Evolutionary conservation across 2,888 invertebrate genomes (phyloP).

Genomic region (Flexamia atlantica): DNA sequence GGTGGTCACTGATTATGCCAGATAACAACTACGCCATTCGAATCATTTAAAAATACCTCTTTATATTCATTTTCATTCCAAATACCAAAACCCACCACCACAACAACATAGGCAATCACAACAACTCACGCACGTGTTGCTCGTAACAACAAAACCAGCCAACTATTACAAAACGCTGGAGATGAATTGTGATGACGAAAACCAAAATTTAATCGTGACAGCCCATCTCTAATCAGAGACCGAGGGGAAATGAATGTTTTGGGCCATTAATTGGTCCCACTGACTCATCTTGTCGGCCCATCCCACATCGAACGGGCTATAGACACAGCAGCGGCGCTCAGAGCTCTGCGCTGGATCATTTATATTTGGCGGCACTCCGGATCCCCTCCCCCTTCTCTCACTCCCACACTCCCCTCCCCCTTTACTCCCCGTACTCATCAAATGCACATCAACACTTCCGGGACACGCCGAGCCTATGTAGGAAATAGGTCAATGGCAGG

Average conservation of each 20-base stretch:
- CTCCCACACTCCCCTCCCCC: not conserved
- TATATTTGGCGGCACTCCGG: conserved; percentile 24
- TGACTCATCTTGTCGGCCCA: not conserved
- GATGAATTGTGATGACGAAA: conserved; percentile 6
- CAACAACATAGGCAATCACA: no score
- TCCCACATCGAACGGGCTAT: not conserved
- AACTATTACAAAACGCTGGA: no score
- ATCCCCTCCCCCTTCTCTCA: not conserved
- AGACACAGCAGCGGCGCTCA: not conserved
- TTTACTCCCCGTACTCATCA: not conserved
- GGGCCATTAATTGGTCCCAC: conserved; percentile 22
- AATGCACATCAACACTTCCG: conserved; percentile 40
- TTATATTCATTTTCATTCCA: no score
- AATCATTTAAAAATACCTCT: no score
- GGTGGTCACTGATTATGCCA: no score
- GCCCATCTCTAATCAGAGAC: conserved; percentile 14
- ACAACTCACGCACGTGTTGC: no score
- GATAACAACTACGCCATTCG: no score
- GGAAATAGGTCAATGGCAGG: conserved; percentile 33
- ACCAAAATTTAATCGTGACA: conserved; percentile 28
- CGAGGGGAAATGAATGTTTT: conserved; percentile 36
- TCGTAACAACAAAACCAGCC: no score
- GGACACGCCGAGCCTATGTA: conserved; percentile 4
- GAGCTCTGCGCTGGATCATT: not conserved
- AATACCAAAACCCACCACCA: no score